Conservation (phyloP, 35 echinoderm and acorn worm genomes). For the Anneissia japonica region DNA sequence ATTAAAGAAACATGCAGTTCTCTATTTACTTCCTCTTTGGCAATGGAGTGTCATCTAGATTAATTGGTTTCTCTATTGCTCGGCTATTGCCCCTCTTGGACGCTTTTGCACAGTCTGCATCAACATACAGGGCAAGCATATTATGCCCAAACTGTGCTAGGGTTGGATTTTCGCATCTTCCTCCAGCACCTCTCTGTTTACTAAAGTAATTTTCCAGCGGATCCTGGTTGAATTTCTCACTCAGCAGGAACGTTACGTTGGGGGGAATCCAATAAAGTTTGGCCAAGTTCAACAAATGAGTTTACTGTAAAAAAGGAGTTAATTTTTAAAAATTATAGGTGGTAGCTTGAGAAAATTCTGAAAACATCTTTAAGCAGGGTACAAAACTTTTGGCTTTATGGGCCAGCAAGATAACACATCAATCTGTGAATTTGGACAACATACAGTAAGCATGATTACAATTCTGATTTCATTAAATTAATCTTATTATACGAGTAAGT, state of each 20-base stretch:
- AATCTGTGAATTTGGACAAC: too few relatives aligned
- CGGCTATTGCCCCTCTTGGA: not conserved
- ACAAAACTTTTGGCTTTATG: too few relatives aligned
- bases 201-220: slow-evolving; percentile 3
- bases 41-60: not conserved
- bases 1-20: too few relatives aligned
- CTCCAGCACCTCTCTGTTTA: not conserved
- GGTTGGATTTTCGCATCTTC: not conserved
- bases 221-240: not conserved
- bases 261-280: not conserved
- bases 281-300: not conserved
- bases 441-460: too few relatives aligned
- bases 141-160: not conserved
- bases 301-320: slow-evolving; percentile 39
- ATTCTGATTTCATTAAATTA: too few relatives aligned
- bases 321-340: too few relatives aligned
- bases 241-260: not conserved
- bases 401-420: too few relatives aligned
- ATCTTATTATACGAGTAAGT: too few relatives aligned
- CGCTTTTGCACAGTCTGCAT: not conserved
- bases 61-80: not conserved
- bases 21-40: not conserved
- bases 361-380: too few relatives aligned
- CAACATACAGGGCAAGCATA: not conserved
- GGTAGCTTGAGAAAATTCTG: too few relatives aligned